Base-by-base conservation (phyloP, 1,140 invertebrate genomes). In the Papilio dardanus region DNA sequence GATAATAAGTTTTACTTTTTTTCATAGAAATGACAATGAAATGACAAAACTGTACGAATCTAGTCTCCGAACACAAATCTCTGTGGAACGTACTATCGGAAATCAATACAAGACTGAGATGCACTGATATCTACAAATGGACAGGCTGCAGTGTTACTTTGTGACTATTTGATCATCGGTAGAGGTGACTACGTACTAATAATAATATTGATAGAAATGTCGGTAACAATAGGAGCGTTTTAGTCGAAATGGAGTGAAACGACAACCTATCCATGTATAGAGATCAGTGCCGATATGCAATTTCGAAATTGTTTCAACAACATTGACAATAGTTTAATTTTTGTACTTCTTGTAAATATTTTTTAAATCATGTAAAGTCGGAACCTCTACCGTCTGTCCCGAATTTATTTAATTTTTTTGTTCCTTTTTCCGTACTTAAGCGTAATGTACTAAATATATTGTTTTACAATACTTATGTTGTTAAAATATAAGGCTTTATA, bases 401-500 rank as follows among this genome's bases (percentile, higher is more conserved):
- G 77, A 71, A 77, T 83, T 78, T 77, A 77, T 73, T 50, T 79
- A 81, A 68, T 75, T 83, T 83, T 81, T 88, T 88, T 82, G 78
- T 80, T 82, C 79, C 88, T 86, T 87, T 88, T 79, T 82, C 78
- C 82, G 86, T 90, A 87, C 84, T 88, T 89, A 90, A 87, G 77
- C 85, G 73, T 88, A 83, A 83, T 85, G 78, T 80, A 83, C 84
- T 85, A 83, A 85, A 80, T 88, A 83, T 90, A 92, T 90, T 93
- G 88, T 92, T 91, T 85, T 82, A 77, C 78, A 73, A 88, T 88
- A 86, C 81, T 74, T 86, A 89, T 84, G 84, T 92, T 91, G 87
- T 89, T 89, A 86, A 86, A 91, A 89, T 91, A 92, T 89, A 92
- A 90, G 87, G 87, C 85, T 90, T 92, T 84, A 87, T 88, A 82